Conservation (phyloP, 2,113 vertebrate species). For the Mesoclemmys tuberculata region DNA sequence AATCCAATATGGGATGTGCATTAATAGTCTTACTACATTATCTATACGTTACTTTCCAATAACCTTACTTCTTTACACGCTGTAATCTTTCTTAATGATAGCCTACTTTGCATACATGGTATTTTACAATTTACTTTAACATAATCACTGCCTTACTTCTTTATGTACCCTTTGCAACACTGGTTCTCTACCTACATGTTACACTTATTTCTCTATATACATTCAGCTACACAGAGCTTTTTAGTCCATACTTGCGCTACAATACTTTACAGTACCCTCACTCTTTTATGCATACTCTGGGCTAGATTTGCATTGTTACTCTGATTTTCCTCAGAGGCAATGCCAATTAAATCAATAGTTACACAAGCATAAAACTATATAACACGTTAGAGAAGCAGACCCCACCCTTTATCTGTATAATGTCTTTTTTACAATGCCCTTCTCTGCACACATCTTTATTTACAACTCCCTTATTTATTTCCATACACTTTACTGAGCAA, state of each 20-base stretch:
- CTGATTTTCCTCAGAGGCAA: neutral
- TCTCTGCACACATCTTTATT: slow-evolving; percentile 27
- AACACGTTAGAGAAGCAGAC: neutral
- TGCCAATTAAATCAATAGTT: neutral
- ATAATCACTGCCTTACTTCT: slow-evolving; percentile 4
- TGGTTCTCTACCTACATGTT: slow-evolving; percentile 16
- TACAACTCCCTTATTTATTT: slow-evolving; percentile 25
- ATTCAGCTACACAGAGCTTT: neutral
- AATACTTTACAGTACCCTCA: neutral
- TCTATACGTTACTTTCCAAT: neutral
- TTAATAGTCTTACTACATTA: neutral
- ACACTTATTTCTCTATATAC: neutral
- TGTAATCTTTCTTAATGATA: neutral
- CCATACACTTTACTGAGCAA: neutral
- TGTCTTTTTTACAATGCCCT: neutral
- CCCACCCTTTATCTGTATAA: slow-evolving; percentile 14
- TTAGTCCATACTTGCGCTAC: neutral
- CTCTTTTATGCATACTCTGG: neutral
- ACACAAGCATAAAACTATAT: neutral
- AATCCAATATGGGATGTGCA: neutral
- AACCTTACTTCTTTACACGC: neutral
- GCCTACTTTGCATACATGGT: neutral
- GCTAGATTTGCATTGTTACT: slow-evolving; percentile 13
- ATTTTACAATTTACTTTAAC: neutral
- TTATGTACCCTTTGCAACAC: slow-evolving; percentile 2